Conservation (phyloP, 2,113 vertebrate species). For the Hepsetus odoe region DNA sequence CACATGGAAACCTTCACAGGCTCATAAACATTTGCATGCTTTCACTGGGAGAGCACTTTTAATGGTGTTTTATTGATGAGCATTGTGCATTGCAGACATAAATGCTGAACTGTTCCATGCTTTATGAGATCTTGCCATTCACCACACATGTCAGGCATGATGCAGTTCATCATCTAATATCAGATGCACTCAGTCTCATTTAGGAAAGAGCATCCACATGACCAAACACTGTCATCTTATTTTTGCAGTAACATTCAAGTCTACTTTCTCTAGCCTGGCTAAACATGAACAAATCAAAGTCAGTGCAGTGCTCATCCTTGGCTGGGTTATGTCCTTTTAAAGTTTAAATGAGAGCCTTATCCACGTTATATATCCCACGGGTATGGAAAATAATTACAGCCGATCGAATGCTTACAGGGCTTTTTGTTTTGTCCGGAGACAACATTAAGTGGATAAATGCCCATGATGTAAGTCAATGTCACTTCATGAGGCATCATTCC, state of each 20-base stretch:
- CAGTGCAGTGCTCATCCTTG: conserved; percentile 9
- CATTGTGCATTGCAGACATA: conserved; percentile 7
- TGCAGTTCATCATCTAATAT: conserved; percentile 9
- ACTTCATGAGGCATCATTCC: conserved; percentile 9
- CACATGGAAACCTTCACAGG: not conserved
- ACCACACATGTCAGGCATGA: not conserved
- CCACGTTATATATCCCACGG: conserved; percentile 30
- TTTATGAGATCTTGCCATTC: conserved; percentile 11
- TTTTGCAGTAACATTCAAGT: not conserved
- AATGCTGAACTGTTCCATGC: conserved; percentile 21
- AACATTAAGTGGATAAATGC: conserved; percentile 49
- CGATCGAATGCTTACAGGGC: conserved; percentile 45
- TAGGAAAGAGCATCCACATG: not conserved
- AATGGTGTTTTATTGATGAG: conserved; percentile 17
- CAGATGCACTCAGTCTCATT: not conserved
- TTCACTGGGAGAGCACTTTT: not conserved
- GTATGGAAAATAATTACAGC: conserved; percentile 49
- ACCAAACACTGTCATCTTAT: not conserved
- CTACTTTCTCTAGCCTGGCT: not conserved
- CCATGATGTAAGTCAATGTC: conserved; percentile 48
- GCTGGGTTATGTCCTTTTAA: not conserved
- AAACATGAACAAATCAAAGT: conserved; percentile 36
- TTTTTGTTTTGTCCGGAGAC: conserved; percentile 52
- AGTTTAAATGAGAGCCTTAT: not conserved
- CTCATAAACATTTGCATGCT: conserved; percentile 42